A percentile compares a stretch with the other conserved stretches of the same genome.
Conservation (phyloP, 1,140 invertebrate genomes). For the Drosophila santomea region DNA sequence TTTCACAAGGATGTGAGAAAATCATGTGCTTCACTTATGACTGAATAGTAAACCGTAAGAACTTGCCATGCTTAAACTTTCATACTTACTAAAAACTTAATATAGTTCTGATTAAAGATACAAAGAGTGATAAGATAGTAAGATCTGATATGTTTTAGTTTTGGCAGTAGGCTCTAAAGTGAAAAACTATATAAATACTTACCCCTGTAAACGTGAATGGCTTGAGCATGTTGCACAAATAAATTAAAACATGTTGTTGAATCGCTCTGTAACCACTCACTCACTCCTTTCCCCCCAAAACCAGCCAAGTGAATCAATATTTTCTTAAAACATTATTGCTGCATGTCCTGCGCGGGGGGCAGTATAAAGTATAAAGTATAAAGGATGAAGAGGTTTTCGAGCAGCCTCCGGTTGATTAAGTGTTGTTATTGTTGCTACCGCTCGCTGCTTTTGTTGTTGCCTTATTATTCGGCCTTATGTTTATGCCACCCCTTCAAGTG, state of each 20-base stretch:
- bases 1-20: not conserved
- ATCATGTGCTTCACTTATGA: too few species aligned
- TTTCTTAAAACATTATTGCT: slow-evolving; percentile 36
- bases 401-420: slow-evolving; percentile 65
- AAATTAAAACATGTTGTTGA: slow-evolving; percentile 1
- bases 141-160: not conserved
- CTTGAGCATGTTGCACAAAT: not conserved
- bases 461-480: slow-evolving; percentile 67
- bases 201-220: not conserved
- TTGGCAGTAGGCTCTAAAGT: too few species aligned
- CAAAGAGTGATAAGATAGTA: not conserved
- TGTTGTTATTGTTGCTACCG: slow-evolving; percentile 49
- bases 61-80: too few species aligned
- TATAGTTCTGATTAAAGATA: too few species aligned
- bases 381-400: slow-evolving; percentile 47
- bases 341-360: slow-evolving; percentile 8
- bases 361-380: slow-evolving; percentile 5
- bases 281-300: not conserved
- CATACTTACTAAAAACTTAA: too few species aligned
- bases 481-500: slow-evolving; percentile 60
- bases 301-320: slow-evolving; percentile 23
- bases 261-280: not conserved
- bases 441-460: slow-evolving; percentile 47
- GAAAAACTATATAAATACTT: too few species aligned
- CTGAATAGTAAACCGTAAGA: too few species aligned